A percentile compares a stretch with the other conserved stretches of the same genome.
Conservation (phyloP, 1,140 invertebrate species). For the Trinorchestia longiramus region DNA sequence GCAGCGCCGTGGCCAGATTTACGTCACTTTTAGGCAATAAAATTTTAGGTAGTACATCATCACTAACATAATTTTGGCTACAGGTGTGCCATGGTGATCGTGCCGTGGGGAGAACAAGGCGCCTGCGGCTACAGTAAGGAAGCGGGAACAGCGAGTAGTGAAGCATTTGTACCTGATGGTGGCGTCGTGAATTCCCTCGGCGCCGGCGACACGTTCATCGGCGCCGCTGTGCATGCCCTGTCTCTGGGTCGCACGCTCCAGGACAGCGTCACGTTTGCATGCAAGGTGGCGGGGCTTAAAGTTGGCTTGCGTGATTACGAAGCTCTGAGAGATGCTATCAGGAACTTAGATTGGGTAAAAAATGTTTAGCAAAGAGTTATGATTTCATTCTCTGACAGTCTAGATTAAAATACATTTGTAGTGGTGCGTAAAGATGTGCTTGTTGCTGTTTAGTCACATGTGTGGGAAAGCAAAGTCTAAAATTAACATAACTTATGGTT, state of each 20-base stretch:
- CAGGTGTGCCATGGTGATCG: constrained; percentile 72
- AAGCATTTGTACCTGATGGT: not conserved
- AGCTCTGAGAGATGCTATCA: constrained; percentile 43
- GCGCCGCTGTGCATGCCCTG: constrained; percentile 74
- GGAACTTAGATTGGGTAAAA: constrained; percentile 13
- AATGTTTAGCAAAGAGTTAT: not conserved
- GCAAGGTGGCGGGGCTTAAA: constrained; percentile 76
- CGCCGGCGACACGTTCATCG: constrained; percentile 75
- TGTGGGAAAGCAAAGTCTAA: too few relatives aligned
- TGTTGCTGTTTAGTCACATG: too few relatives aligned
- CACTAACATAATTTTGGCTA: not conserved
- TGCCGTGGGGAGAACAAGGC: constrained; percentile 78
- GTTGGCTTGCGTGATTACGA: constrained; percentile 74
- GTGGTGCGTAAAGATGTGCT: too few relatives aligned
- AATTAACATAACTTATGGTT: too few relatives aligned
- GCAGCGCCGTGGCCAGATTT: too few relatives aligned
- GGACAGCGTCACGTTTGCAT: constrained; percentile 74
- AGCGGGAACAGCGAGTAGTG: not conserved
- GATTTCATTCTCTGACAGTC: too few relatives aligned
- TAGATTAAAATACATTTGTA: too few relatives aligned
- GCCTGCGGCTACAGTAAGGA: constrained; percentile 68
- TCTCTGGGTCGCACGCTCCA: constrained; percentile 70
- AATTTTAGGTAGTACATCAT: too few relatives aligned
- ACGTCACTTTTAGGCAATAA: too few relatives aligned
- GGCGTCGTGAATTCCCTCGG: not conserved